A percentile compares a stretch with the other conserved stretches of the same genome.
These are phyloP conservation scores for Drosophila biarmipes DNA, from an alignment of 1,140 invertebrate genomes.

Conservation along the genomic window DNA sequence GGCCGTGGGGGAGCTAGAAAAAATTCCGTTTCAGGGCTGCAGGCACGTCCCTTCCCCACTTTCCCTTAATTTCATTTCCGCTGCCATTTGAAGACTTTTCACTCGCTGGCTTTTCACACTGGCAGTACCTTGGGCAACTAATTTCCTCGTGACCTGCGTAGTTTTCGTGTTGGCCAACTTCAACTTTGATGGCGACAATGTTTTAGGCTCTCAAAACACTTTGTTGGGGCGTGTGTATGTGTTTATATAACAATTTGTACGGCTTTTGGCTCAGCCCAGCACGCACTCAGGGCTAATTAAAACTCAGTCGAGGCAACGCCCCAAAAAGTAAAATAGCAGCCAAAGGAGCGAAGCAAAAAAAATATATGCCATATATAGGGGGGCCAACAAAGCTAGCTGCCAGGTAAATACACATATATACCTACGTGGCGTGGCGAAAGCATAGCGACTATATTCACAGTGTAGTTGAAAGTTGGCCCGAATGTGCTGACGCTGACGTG, in stretches of 20 bases:
- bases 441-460: conserved; percentile 16
- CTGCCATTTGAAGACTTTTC: conserved; percentile 54
- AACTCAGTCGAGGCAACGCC: conserved; percentile 71
- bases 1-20: background rate
- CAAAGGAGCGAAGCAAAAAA: background rate
- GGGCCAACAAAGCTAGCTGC: conserved; percentile 32
- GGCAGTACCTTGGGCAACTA: conserved; percentile 44
- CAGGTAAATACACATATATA: conserved; percentile 25
- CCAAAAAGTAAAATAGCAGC: conserved; percentile 38
- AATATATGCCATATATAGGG: conserved; percentile 12
- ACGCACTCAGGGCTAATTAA: conserved; percentile 81
- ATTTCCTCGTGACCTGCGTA: conserved; percentile 48
- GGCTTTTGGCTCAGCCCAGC: conserved; percentile 61
- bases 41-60: conserved; percentile 30
- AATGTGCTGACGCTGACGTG: conserved; percentile 67
- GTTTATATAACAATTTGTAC: conserved; percentile 79
- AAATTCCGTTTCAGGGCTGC: conserved; percentile 40
- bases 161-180: conserved; percentile 44
- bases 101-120: conserved; percentile 6
- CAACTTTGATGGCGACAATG: conserved; percentile 66
- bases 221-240: conserved; percentile 65
- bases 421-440: background rate
- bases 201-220: conserved; percentile 70
- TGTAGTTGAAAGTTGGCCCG: conserved; percentile 53
- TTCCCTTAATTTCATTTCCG: conserved; percentile 62